Conservation (phyloP, 2,888 invertebrate genomes). For the Tuta absoluta region DNA sequence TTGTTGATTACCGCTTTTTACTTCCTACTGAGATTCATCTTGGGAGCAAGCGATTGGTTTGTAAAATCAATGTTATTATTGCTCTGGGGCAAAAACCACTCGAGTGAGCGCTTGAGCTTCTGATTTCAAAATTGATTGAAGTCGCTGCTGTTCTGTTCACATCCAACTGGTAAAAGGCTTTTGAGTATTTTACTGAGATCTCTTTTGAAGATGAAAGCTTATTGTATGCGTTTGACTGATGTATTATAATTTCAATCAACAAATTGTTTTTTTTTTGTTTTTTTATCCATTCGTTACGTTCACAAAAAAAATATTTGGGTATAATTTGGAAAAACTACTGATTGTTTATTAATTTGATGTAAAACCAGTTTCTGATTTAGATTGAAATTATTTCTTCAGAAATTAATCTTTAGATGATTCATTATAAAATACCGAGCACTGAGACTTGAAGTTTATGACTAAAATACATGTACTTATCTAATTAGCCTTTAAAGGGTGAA, state of each 20-base stretch:
- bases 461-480: no score
- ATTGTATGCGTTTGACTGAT: not conserved
- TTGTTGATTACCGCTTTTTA: constrained; percentile 23
- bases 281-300: not conserved
- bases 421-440: no score
- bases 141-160: constrained; percentile 9
- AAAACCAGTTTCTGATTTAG: no score
- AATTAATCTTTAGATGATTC: no score
- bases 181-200: constrained; percentile 5
- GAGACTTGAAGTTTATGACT: no score
- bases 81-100: constrained; percentile 14
- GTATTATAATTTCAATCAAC: not conserved
- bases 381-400: not conserved
- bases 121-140: constrained; percentile 17
- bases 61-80: constrained; percentile 20
- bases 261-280: not conserved
- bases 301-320: not conserved
- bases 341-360: not conserved
- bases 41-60: constrained; percentile 8
- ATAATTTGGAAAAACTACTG: not conserved
- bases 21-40: constrained; percentile 1
- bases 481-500: no score
- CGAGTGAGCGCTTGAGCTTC: constrained; percentile 8
- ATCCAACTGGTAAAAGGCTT: constrained; percentile 2
- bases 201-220: constrained; percentile 1